Evolutionary conservation across 2,888 invertebrate species (phyloP).

Genomic region (Corythucha ciliata): DNA sequence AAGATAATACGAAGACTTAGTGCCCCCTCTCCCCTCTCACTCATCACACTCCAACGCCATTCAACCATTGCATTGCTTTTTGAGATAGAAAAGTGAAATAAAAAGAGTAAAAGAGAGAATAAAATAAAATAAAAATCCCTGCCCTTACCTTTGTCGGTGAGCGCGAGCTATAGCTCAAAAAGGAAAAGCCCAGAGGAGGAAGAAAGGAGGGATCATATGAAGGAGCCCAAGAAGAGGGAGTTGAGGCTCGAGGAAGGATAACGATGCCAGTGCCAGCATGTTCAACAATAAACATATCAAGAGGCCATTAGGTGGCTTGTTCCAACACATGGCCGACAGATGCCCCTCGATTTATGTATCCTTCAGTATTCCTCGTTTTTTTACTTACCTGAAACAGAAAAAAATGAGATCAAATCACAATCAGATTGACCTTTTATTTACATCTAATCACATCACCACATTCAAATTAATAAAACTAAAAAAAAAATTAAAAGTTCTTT

Average conservation of each 20-base stretch:
- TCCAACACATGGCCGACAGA: constrained; percentile 25
- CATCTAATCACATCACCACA: no score
- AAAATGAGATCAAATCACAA: neutral
- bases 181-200: constrained; percentile 9
- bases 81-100: constrained; percentile 3
- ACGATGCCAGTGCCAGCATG: constrained; percentile 21
- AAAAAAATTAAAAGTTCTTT: constrained; percentile 8
- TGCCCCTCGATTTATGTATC: constrained; percentile 24
- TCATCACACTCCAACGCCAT: no score
- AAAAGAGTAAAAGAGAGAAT: constrained; percentile 2
- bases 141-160: neutral
- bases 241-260: constrained; percentile 6
- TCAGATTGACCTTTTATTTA: neutral
- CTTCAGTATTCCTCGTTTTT: neutral
- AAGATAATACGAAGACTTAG: neutral
- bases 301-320: constrained; percentile 25
- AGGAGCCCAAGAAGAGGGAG: constrained; percentile 8
- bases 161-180: neutral
- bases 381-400: constrained; percentile 10
- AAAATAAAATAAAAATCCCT: neutral
- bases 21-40: no score
- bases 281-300: constrained; percentile 27
- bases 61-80: neutral
- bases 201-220: constrained; percentile 1
- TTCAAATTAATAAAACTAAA: no score